Evolutionary conservation across 2,797 vertebrate species (phyloP).

Genomic region (Arrhamphus sclerolepis): DNA sequence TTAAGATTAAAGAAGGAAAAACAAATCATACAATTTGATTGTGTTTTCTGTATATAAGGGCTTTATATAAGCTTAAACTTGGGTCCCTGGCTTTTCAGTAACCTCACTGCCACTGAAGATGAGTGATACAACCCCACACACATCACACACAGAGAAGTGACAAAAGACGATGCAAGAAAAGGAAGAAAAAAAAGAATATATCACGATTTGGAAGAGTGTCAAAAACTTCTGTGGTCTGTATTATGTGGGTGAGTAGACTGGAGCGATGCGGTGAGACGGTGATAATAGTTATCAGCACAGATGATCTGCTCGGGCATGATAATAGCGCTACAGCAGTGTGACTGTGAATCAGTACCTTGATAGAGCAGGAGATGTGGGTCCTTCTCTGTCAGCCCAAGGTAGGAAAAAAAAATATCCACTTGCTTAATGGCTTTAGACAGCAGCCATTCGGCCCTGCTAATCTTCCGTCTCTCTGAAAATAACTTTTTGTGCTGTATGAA

Average conservation of each 20-base stretch:
- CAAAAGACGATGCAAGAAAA: slow-evolving; percentile 56
- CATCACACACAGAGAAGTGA: slow-evolving; percentile 43
- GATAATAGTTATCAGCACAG: slow-evolving; percentile 81
- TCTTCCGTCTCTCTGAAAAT: slow-evolving; percentile 83
- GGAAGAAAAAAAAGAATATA: slow-evolving; percentile 68
- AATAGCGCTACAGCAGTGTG: slow-evolving; percentile 80
- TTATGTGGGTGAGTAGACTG: slow-evolving; percentile 77
- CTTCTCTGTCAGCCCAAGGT: slow-evolving; percentile 67
- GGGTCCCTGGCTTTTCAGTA: slow-evolving; percentile 26
- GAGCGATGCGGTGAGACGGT: slow-evolving; percentile 70
- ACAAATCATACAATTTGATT: slow-evolving; percentile 11
- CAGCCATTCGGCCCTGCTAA: slow-evolving; percentile 82
- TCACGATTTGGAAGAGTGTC: slow-evolving; percentile 69
- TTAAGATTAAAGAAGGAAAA: slow-evolving; percentile 8
- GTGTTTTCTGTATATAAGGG: slow-evolving; percentile 14
- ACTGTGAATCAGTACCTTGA: slow-evolving; percentile 78
- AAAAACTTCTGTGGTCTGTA: slow-evolving; percentile 76
- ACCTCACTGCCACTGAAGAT: slow-evolving; percentile 34
- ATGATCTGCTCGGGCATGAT: slow-evolving; percentile 82
- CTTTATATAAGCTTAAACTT: slow-evolving; percentile 17
- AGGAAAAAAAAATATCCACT: slow-evolving; percentile 68
- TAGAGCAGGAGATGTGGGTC: slow-evolving; percentile 76
- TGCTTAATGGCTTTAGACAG: slow-evolving; percentile 83
- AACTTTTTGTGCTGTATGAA: slow-evolving; percentile 85
- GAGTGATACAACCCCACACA: slow-evolving; percentile 52